These are phyloP conservation scores for Drosophila tanythrix DNA, from an alignment of 2,888 invertebrate species.

Conservation along the genomic window DNA sequence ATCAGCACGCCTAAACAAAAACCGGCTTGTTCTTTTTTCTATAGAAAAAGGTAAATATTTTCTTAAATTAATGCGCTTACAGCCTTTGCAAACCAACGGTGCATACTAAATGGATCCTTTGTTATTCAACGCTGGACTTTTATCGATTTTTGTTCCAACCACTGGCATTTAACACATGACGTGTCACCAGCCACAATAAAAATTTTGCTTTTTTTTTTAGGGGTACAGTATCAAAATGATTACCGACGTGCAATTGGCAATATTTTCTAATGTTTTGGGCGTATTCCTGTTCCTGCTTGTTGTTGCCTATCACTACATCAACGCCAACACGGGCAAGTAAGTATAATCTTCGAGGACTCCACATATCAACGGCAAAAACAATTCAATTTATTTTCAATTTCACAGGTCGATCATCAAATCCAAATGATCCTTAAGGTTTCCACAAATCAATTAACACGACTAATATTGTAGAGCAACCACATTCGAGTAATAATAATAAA, in stretches of 20 bases:
- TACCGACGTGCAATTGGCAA: slow-evolving; percentile 97
- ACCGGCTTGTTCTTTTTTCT: slow-evolving; percentile 56
- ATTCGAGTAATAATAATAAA: slow-evolving; percentile 50
- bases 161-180: slow-evolving; percentile 51
- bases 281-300: slow-evolving; percentile 96
- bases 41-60: slow-evolving; percentile 50
- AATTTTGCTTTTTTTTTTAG: slow-evolving; percentile 31
- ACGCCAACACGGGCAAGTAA: slow-evolving; percentile 88
- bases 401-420: slow-evolving; percentile 60
- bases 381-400: slow-evolving; percentile 40
- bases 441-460: slow-evolving; percentile 41
- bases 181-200: slow-evolving; percentile 53
- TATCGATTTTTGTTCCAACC: not conserved
- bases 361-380: not conserved
- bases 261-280: slow-evolving; percentile 97
- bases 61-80: not conserved
- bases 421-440: slow-evolving; percentile 58
- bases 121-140: not conserved
- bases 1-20: slow-evolving; percentile 20
- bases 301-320: slow-evolving; percentile 98
- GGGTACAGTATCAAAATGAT: slow-evolving; percentile 89
- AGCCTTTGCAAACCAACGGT: not conserved
- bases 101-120: not conserved
- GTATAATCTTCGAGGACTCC: slow-evolving; percentile 57
- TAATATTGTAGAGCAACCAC: slow-evolving; percentile 42